These are phyloP conservation scores for Prionailurus viverrinus DNA, from an alignment of 2,113 vertebrate genomes.

Conservation along the genomic window DNA sequence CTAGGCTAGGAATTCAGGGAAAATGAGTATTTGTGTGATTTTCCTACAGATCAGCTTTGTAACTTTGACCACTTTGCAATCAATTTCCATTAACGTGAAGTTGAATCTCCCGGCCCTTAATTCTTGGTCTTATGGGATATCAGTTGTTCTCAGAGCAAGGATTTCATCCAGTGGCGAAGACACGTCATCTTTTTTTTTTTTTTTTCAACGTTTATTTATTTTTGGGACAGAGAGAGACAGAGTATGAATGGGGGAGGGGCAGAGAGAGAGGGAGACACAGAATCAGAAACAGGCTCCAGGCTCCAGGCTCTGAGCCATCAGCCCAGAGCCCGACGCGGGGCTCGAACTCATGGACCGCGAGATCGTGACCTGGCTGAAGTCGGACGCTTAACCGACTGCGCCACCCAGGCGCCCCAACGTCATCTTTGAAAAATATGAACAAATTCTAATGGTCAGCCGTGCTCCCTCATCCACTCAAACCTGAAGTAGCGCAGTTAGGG, in stretches of 20 bases:
- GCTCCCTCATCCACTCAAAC: rapidly evolving
- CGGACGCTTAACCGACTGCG: too few species aligned
- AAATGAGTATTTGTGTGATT: constrained; percentile 10
- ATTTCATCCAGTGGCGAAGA: neutral
- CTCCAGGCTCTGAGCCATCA: too few species aligned
- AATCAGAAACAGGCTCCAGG: too few species aligned
- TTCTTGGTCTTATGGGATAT: neutral
- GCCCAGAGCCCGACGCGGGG: too few species aligned
- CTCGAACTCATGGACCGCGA: too few species aligned
- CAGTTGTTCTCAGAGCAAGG: neutral
- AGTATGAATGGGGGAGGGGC: too few species aligned
- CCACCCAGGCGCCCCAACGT: too few species aligned
- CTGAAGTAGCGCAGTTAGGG: neutral
- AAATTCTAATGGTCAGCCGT: neutral
- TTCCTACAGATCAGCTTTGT: neutral
- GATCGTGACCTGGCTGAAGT: too few species aligned
- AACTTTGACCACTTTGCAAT: neutral
- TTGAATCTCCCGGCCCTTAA: neutral
- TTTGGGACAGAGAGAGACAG: too few species aligned
- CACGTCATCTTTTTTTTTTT: neutral
- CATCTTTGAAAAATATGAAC: neutral
- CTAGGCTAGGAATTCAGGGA: neutral
- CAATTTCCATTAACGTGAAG: neutral
- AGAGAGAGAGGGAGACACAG: too few species aligned
- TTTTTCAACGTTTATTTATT: too few species aligned